A percentile compares a stretch with the other conserved stretches of the same genome.
phyloP scores from a whole-genome alignment of 1,140 invertebrate species.

The Euborellia annulipes region DNA sequence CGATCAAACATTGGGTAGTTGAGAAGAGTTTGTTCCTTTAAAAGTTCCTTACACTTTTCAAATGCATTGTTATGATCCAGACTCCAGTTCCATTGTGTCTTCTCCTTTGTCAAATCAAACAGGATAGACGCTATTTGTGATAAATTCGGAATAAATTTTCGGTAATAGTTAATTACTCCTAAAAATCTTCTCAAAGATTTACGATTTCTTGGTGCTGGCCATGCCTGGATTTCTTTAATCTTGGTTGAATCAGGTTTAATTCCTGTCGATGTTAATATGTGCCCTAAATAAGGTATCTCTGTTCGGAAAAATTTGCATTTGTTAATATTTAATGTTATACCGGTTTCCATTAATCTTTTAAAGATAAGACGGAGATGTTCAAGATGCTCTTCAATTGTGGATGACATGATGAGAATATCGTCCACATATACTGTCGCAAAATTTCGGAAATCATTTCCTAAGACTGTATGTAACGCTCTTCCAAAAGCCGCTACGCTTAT shows the following conservation, averaged over 20 bases:
- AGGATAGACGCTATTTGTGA: conserved; percentile 15
- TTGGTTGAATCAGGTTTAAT: too few relatives aligned
- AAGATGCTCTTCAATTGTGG: not conserved
- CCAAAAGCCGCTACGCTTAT: not conserved
- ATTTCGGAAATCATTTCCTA: not conserved
- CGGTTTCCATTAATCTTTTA: not conserved
- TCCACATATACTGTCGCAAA: not conserved
- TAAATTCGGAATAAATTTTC: conserved; percentile 22
- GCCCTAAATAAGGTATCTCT: not conserved
- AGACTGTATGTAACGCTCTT: not conserved
- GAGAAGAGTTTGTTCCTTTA: conserved; percentile 19
- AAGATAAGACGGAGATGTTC: not conserved
- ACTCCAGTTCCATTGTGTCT: conserved; percentile 14
- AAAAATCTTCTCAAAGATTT: conserved; percentile 21
- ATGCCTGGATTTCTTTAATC: too few relatives aligned
- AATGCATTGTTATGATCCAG: conserved; percentile 11
- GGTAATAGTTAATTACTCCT: conserved; percentile 24
- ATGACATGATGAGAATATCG: not conserved
- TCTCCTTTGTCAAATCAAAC: conserved; percentile 17
- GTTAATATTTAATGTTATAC: not conserved
- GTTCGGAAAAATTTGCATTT: not conserved
- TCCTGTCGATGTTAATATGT: too few relatives aligned
- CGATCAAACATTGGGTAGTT: conserved; percentile 15
- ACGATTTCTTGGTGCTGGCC: conserved; percentile 4
- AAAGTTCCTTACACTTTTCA: too few relatives aligned